Conservation (phyloP, 2,888 invertebrate species). For the Corbicula japonica region DNA sequence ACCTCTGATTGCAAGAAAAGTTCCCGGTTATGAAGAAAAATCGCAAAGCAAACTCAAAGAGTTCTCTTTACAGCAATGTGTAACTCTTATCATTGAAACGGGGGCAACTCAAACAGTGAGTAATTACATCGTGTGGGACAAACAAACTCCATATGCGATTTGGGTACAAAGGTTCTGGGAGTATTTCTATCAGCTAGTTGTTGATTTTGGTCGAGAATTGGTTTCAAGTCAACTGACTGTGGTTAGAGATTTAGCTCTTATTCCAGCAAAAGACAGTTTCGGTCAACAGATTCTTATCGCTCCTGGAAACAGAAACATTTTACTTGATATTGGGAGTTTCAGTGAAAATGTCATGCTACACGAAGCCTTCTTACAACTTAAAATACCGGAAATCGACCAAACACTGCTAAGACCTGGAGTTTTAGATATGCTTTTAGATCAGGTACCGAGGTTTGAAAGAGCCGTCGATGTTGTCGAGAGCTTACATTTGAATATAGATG, state of each 20-base stretch:
- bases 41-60: neutral
- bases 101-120: neutral
- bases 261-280: neutral
- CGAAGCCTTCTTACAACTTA: neutral
- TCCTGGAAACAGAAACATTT: neutral
- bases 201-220: neutral
- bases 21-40: neutral
- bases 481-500: conserved; percentile 20
- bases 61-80: conserved; percentile 13
- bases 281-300: neutral
- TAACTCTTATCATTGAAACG: neutral
- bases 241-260: neutral
- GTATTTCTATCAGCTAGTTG: neutral
- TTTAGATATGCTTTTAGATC: neutral
- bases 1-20: neutral
- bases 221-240: neutral
- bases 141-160: neutral
- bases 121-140: neutral
- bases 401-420: neutral
- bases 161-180: conserved; percentile 5
- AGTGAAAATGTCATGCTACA: neutral
- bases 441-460: conserved; percentile 6
- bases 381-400: neutral
- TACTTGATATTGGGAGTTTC: conserved; percentile 11
- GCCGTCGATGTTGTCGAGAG: conserved; percentile 6